Evolutionary conservation across 2,888 invertebrate genomes (phyloP), one percentile per base, ranked within the genome.

Genomic region (Cepaea hortensis): DNA sequence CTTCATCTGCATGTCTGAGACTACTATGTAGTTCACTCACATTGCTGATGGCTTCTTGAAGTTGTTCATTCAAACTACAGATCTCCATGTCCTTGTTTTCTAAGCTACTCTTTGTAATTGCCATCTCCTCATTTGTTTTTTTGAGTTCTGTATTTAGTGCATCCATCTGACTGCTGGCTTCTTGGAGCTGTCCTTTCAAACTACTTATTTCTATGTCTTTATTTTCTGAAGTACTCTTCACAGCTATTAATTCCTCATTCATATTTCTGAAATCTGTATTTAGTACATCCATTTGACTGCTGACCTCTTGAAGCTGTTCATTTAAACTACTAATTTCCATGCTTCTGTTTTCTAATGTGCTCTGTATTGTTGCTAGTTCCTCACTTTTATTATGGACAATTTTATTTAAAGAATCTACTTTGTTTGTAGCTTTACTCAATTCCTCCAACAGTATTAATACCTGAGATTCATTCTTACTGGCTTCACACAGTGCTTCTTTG

Each of bases 21-120:
- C 23, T 11, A 23, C 3, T 13, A 61, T 61, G 61, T 35, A 79
- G 5, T 79, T 23, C 13, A 3, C 23, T 50, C 3, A 79, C 23
- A 18, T 79, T 20, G 76, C n/a, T 50, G 20, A 0, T 76, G n/a
- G 50, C 55, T 73, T 4, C 73, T 73, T 9, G 55, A 3, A 55
- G 55, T 9, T 55, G 55, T 55, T 76, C 23, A 11, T 0, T 48
- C 13, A 62, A 3, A 15, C 15, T 79, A 72, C 15, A 3, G 13
- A 81, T 61, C 55, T 85, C 85, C 35, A 48, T 76, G 75, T 87
- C 85, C 55, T 81, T 85, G 20, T 68, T 80, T 46, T 75, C 82
- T 35, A 87, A 68, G 62, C 68, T 79, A 83, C 13, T 35, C 23
- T 61, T 72, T 61, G 73, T 18, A 50, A 6, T 23, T n/a, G n/a